Evolutionary conservation across 2,888 invertebrate species (phyloP), one percentile per base, ranked within the genome.

Genomic region (Microdon myrmicae): DNA sequence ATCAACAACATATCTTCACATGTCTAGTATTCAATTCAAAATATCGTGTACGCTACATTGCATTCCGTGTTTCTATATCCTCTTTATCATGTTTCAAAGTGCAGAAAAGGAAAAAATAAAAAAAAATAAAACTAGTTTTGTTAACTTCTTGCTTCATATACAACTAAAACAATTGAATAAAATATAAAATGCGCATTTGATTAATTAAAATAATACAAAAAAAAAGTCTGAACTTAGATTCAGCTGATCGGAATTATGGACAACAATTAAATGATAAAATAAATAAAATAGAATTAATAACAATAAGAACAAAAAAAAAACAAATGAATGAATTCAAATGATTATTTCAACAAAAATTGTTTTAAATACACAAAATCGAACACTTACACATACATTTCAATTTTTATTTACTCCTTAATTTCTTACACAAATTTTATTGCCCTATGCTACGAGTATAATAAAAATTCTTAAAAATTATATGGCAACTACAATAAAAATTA

Each of bases 91-190:
- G 28, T 25, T 39, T 41, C 44, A 55, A 51, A 31, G 54, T 64
- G 61, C 48, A 56, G 45, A 47, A 9, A 25, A 38, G 13, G 35
- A 29, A 35, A 12, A 35, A 2, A 37, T 12, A 39, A 23, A 38
- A 39, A 32, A 31, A 9, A 22, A 26, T 9, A 45, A 56, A 44
- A 20, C 32, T 16, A 22, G 32, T 16, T 37, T 9, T 22, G 22
- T 14, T 32, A 28, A 22, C 6, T 54, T 39, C 41, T 55, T 22
- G 35, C 9, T 32, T 9, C 17, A 12, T 38, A 10, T 56, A 56
- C 64, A 64, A 64, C 64, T 64, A 64, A 64, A 64, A 64, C 64
- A 58, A 64, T 64, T 64, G 49, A 51, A 25, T 14, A 38, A 38
- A 25, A 19, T 31, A 12, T n/a, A n/a, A n/a, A n/a, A 20, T 8